A percentile compares a stretch with the other conserved stretches of the same genome.
Conservation (phyloP, 2,888 invertebrate species). For the Hemistola chrysoprasaria region DNA sequence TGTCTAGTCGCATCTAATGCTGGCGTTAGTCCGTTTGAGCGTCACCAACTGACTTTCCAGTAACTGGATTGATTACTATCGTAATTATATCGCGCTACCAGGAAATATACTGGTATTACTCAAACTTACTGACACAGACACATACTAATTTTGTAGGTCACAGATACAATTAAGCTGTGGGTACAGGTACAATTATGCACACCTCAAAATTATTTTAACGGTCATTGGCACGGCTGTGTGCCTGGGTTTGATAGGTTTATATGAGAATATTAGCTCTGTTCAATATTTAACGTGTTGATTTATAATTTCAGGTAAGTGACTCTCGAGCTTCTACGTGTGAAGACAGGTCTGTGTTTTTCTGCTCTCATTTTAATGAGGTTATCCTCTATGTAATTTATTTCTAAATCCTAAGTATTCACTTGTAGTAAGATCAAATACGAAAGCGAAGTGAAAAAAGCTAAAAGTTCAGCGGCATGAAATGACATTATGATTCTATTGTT, state of each 20-base stretch:
- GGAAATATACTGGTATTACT: conserved; percentile 9
- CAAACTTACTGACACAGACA: conserved; percentile 26
- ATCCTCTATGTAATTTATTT: conserved; percentile 7
- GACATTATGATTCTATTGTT: too few relatives aligned
- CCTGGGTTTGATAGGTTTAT: conserved; percentile 17
- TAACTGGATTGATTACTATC: conserved; percentile 45
- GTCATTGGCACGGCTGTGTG: conserved; percentile 48
- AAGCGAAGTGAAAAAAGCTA: too few relatives aligned
- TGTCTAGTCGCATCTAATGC: conserved; percentile 83
- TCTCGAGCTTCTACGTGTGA: conserved; percentile 13
- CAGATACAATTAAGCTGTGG: conserved; percentile 36
- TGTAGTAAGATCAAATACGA: too few relatives aligned
- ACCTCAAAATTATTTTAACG: conserved; percentile 31
- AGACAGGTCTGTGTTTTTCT: conserved; percentile 31
- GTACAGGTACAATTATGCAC: conserved; percentile 62
- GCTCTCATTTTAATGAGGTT: conserved; percentile 7
- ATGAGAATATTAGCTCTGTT: not conserved
- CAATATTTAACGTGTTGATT: conserved; percentile 7
- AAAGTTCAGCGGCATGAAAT: too few relatives aligned
- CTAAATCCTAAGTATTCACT: not conserved
- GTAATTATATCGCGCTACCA: conserved; percentile 6
- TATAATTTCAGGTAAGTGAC: conserved; percentile 71
- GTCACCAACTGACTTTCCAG: conserved; percentile 40
- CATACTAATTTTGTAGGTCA: conserved; percentile 49
- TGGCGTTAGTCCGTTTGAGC: conserved; percentile 74